Evolutionary conservation across 2,113 vertebrate species (phyloP).

Genomic region (Psephotus haematonotus): DNA sequence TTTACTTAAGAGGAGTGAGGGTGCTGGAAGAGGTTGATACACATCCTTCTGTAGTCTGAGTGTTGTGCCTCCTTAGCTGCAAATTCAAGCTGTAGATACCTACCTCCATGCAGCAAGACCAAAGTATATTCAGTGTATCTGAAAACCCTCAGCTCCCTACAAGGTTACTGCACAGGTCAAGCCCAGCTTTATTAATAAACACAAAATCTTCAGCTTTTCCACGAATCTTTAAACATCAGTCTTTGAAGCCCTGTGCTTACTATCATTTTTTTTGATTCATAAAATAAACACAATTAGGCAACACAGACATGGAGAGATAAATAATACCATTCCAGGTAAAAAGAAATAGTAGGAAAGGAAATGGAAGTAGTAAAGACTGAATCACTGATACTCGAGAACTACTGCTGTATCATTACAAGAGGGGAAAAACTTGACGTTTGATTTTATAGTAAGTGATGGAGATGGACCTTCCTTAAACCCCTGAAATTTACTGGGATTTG

Average conservation of each 20-base stretch:
- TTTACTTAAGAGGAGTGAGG: not conserved
- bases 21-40: not conserved
- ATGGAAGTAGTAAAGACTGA: not conserved
- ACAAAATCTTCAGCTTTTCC: not conserved
- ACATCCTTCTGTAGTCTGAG: not conserved
- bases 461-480: not conserved
- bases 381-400: not conserved
- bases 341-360: not conserved
- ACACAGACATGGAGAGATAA: accelerated
- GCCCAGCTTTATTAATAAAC: not conserved
- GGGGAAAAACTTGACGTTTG: accelerated
- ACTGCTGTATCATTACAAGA: not conserved
- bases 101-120: not conserved
- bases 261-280: not conserved
- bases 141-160: not conserved
- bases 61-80: not conserved
- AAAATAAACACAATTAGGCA: not conserved
- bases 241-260: not conserved
- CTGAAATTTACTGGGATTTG: not conserved
- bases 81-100: not conserved
- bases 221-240: not conserved
- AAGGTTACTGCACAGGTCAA: not conserved
- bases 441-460: not conserved
- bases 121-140: not conserved
- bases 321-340: not conserved